Percentiles rank a stretch among this genome's conserved stretches.
phyloP scores from a whole-genome alignment of 2,888 invertebrate species.

The Cheilosia scutellata region DNA sequence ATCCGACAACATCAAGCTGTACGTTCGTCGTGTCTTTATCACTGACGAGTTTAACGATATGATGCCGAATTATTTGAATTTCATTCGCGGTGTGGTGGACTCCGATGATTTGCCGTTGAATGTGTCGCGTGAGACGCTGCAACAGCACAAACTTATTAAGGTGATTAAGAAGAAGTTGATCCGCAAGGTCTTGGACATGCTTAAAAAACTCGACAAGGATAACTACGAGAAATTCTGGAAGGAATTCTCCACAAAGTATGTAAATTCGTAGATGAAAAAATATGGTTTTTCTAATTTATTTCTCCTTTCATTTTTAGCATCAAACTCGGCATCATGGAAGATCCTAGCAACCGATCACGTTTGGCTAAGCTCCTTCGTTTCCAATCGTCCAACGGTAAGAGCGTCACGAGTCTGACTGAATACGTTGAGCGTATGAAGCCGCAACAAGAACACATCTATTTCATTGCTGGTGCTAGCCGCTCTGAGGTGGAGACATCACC shows the following conservation, averaged over 20 bases:
- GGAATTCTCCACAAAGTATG: slow-evolving; percentile 98
- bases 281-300: slow-evolving; percentile 1
- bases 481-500: slow-evolving; percentile 96
- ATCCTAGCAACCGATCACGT: slow-evolving; percentile 97
- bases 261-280: no score
- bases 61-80: slow-evolving; percentile 98
- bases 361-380: slow-evolving; percentile 97
- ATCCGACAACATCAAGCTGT: slow-evolving; percentile 97
- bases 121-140: slow-evolving; percentile 98
- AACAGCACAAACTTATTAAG: slow-evolving; percentile 99
- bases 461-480: slow-evolving; percentile 95
- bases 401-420: slow-evolving; percentile 91
- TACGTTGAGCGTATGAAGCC: slow-evolving; percentile 98
- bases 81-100: slow-evolving; percentile 98
- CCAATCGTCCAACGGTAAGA: slow-evolving; percentile 89
- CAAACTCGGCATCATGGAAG: slow-evolving; percentile 98
- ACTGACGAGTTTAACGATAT: slow-evolving; percentile 99
- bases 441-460: slow-evolving; percentile 97
- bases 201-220: slow-evolving; percentile 96
- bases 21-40: slow-evolving; percentile 99
- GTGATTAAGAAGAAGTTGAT: slow-evolving; percentile 99
- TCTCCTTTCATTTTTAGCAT: slow-evolving; percentile 86
- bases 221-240: slow-evolving; percentile 98
- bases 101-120: slow-evolving; percentile 99
- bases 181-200: slow-evolving; percentile 98